Evolutionary conservation across 2,797 vertebrate genomes (phyloP).

Genomic region (Melanotaenia maccullochi): DNA sequence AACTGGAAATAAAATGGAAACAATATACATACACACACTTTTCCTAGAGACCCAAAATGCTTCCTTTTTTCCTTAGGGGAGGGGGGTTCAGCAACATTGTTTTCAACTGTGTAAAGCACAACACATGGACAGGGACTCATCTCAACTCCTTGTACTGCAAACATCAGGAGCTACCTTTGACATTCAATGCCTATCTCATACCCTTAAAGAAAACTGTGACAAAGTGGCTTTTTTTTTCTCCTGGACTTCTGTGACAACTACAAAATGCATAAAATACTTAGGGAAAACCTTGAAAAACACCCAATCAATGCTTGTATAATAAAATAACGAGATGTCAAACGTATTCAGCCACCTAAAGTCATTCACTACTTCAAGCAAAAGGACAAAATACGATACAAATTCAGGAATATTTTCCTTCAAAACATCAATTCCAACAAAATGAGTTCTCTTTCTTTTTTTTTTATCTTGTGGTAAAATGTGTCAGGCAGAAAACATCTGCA

Average conservation of each 20-base stretch:
- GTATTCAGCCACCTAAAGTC: slow-evolving; percentile 82
- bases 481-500: slow-evolving; percentile 72
- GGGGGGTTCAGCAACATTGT: slow-evolving; percentile 71
- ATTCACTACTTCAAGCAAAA: slow-evolving; percentile 85
- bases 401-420: slow-evolving; percentile 72
- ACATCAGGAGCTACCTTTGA: slow-evolving; percentile 74
- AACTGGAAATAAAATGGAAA: slow-evolving; percentile 84
- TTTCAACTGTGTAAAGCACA: slow-evolving; percentile 79
- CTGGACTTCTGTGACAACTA: slow-evolving; percentile 78
- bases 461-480: slow-evolving; percentile 58
- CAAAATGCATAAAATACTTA: slow-evolving; percentile 81
- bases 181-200: slow-evolving; percentile 79
- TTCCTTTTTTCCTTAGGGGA: slow-evolving; percentile 56
- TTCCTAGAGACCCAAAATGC: slow-evolving; percentile 79
- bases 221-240: slow-evolving; percentile 71
- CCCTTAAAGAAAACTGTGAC: slow-evolving; percentile 74
- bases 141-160: slow-evolving; percentile 59
- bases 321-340: slow-evolving; percentile 78
- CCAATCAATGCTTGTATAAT: slow-evolving; percentile 68
- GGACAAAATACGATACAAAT: slow-evolving; percentile 82
- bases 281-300: slow-evolving; percentile 73
- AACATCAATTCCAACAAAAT: slow-evolving; percentile 79
- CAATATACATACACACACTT: slow-evolving; percentile 84
- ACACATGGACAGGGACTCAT: slow-evolving; percentile 73
- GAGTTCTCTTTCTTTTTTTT: slow-evolving; percentile 22